These are phyloP conservation scores for Edolisoma coerulescens DNA, from an alignment of 2,113 vertebrate genomes.

Conservation along the genomic window DNA sequence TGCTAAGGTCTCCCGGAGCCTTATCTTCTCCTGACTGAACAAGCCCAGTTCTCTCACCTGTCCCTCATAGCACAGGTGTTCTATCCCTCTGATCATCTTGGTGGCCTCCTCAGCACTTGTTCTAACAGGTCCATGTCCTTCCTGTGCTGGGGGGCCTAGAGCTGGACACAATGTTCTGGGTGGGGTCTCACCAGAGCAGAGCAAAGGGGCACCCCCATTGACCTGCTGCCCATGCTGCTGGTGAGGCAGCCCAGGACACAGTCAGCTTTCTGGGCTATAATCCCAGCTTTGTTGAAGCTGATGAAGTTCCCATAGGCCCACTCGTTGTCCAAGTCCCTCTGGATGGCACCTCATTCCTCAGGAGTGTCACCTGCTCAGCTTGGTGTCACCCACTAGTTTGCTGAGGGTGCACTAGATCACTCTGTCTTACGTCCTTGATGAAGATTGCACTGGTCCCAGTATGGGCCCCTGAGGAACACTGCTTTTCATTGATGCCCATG, in stretches of 20 bases:
- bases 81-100: neutral
- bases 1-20: neutral
- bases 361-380: neutral
- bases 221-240: neutral
- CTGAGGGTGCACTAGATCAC: neutral
- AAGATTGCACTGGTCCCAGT: neutral
- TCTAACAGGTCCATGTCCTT: neutral
- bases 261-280: neutral
- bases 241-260: neutral
- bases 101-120: neutral
- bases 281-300: neutral
- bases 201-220: too few relatives aligned
- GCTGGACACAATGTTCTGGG: neutral
- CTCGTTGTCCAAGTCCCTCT: neutral
- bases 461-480: neutral
- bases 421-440: neutral
- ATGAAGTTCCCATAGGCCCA: neutral
- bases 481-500: neutral
- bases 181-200: neutral
- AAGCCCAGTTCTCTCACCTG: neutral
- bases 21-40: neutral
- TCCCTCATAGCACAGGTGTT: neutral
- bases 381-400: neutral
- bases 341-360: neutral
- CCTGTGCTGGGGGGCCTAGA: neutral